Base-by-base conservation (phyloP, 2,888 invertebrate species). In the Drosophila incognita region DNA sequence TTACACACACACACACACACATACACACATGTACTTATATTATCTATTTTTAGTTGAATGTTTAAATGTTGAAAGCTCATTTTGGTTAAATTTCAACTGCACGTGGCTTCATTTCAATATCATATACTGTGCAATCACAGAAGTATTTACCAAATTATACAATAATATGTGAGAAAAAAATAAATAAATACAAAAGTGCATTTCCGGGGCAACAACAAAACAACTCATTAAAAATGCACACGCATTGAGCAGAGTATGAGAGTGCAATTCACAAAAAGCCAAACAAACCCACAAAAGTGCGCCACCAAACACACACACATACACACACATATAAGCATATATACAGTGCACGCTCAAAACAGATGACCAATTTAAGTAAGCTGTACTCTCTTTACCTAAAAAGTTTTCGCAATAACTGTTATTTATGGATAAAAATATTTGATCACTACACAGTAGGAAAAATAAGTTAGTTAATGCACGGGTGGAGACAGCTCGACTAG, bases 161-260 rank as follows among this genome's bases (percentile, higher is more conserved):
- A 48, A 27, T 38, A 54, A 21, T 46, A 46, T 15, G 8, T 15
- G 21, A 24, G 24, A 24, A 46, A 21, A 46, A n/a, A 46, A 15
- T 4, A 57, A 66, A 71, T 71, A 64, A 65, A 74, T 74, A 72
- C 65, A 59, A 80, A 77, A 78, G 70, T 64, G 57, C 48, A 64
- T 75, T 62, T 79, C 62, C 68, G 51, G 53, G n/a, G 13, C 56
- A 27, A 2, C 54, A 54, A 36, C 27, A 56, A 27, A 33, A 62
- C 67, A 59, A 76, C 81, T 88, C 72, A 81, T 84, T 88, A 83
- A 70, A 68, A 71, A 79, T 83, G 66, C 65, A 75, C 58, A 46
- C 42, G 69, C 62, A 61, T 71, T 71, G 63, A 73, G 77, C 53
- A 57, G 69, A 31, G 52, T 67, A 48, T 54, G 71, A 68, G 40